Evolutionary conservation across 2,888 invertebrate genomes (phyloP), one percentile per base, ranked within the genome.

Genomic region (Salticus scenicus): DNA sequence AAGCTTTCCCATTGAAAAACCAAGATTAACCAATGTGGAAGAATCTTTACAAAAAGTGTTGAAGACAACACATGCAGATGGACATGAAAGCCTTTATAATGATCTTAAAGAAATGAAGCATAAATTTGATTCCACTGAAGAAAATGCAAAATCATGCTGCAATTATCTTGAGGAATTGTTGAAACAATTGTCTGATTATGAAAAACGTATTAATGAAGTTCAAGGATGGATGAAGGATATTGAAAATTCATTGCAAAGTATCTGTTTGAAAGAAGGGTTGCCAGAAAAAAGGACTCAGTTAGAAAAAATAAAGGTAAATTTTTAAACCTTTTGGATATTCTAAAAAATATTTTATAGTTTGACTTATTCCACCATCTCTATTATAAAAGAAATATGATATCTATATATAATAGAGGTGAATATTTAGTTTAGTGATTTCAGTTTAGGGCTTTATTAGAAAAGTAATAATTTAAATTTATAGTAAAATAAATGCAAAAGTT

Each of bases 111-210:
- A 94, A 12, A 95, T 96, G 0, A 96, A 96, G 90, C 96, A 96
- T 90, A 96, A 97, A 92, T 97, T 97, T 97, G 95, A 96, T 91
- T 94, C 95, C 14, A 80, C 74, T 8, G 72, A 87, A 57, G n/a
- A 64, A 1, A 57, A 64, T 37, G 70, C 75, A 28, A 69, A 74
- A 42, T 27, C 95, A 17, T 95, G 95, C 0, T 95, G 97, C 69
- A 95, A 95, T 89, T 93, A 94, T 0, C 92, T 98, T 76, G 96
- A 97, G 91, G 94, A 93, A 69, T 96, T 97, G 91, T 93, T 98
- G 71, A 94, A 95, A 89, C 96, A 96, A 90, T 98, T 98, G 98
- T 94, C 94, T 77, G 97, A 97, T 90, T 98, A 97, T 90, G 98
- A 98, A 90, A 93, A 93, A 27, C 92, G 96, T 90, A 96, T 96